Evolutionary conservation across 2,113 vertebrate species (phyloP).

Genomic region (Rhagologus leucostigma): DNA sequence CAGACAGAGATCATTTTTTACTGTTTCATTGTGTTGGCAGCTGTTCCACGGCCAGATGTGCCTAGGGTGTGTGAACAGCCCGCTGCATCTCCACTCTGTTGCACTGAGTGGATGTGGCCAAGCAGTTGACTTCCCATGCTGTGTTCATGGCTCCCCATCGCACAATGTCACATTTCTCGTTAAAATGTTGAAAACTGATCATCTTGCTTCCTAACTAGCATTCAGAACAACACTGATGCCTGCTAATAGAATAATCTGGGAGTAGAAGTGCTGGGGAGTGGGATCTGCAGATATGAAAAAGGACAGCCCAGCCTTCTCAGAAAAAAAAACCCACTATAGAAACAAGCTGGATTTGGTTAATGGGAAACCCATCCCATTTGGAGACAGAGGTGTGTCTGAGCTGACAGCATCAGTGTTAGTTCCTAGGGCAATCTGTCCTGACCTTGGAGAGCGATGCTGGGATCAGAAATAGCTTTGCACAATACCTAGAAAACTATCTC

Average conservation of each 20-base stretch:
- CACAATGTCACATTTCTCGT: constrained; percentile 30
- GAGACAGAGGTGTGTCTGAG: neutral
- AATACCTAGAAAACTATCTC: neutral
- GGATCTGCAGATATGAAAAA: neutral
- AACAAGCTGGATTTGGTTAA: neutral
- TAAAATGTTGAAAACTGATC: constrained; percentile 70
- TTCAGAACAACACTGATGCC: constrained; percentile 54
- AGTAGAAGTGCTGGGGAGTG: neutral
- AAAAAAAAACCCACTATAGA: neutral
- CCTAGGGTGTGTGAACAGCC: neutral
- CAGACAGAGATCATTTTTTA: neutral
- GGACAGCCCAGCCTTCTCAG: neutral
- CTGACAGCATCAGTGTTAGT: constrained; percentile 57
- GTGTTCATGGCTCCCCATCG: neutral
- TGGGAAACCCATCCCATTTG: neutral
- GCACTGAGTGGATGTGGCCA: neutral
- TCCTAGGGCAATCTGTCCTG: constrained; percentile 3
- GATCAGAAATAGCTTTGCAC: constrained; percentile 24
- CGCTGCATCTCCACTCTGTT: neutral
- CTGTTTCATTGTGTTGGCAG: neutral
- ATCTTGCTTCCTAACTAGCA: neutral
- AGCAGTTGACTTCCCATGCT: neutral
- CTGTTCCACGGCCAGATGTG: neutral
- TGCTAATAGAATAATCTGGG: neutral
- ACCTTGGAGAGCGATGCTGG: constrained; percentile 40